These are phyloP conservation scores for Corydoras sp. DNA, from an alignment of 2,113 vertebrate species.

Conservation along the genomic window DNA sequence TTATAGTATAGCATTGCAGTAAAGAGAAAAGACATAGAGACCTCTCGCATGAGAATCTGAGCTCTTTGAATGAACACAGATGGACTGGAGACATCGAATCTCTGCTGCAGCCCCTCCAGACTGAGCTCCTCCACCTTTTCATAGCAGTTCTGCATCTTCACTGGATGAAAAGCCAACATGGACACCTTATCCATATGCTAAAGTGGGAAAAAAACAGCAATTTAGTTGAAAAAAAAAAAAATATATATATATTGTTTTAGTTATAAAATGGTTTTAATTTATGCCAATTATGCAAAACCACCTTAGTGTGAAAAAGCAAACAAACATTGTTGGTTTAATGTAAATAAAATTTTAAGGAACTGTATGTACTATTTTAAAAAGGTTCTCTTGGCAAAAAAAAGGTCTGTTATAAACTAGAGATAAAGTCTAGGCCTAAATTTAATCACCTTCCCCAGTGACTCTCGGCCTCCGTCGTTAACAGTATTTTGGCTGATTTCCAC, in stretches of 20 bases:
- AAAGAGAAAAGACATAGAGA: constrained; percentile 45
- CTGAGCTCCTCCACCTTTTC: constrained; percentile 89
- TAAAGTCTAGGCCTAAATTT: neutral
- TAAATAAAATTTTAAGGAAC: too few relatives aligned
- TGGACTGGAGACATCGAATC: constrained; percentile 82
- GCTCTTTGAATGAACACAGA: constrained; percentile 88
- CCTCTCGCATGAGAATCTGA: constrained; percentile 96
- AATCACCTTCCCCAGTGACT: constrained; percentile 83
- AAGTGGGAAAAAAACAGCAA: neutral
- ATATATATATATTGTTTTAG: neutral
- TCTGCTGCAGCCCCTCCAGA: constrained; percentile 89
- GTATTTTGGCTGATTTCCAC: constrained; percentile 91
- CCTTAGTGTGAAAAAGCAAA: too few relatives aligned
- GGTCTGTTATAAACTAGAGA: too few relatives aligned
- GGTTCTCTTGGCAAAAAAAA: too few relatives aligned
- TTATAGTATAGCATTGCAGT: neutral
- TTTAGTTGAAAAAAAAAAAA: neutral
- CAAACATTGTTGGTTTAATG: too few relatives aligned
- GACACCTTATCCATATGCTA: constrained; percentile 92
- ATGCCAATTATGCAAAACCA: too few relatives aligned
- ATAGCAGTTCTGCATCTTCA: constrained; percentile 96
- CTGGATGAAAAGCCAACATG: constrained; percentile 88
- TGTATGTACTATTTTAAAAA: too few relatives aligned
- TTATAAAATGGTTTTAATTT: neutral
- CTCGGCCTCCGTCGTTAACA: constrained; percentile 75